phyloP scores from a whole-genome alignment of 2,113 vertebrate genomes.

The Urocolius indicus region DNA sequence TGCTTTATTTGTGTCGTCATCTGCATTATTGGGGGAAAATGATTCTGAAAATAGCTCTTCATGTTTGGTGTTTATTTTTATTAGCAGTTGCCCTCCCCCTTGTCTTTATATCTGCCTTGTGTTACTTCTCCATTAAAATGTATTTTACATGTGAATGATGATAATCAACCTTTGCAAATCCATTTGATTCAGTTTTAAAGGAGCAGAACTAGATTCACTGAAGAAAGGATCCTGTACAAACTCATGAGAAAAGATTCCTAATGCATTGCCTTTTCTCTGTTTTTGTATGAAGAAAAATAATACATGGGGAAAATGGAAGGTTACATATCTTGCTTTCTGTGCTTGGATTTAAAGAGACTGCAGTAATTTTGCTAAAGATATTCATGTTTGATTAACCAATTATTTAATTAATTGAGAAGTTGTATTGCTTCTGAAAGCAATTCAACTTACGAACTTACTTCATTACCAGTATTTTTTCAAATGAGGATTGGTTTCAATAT shows the following conservation, averaged over 20 bases:
- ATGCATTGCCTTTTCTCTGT: neutral
- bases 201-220: conserved; percentile 65
- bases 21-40: neutral
- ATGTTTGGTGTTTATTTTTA: neutral
- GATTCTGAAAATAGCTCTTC: neutral
- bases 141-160: conserved; percentile 53
- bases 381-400: neutral
- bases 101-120: neutral
- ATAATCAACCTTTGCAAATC: conserved; percentile 68
- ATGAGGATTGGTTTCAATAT: conserved; percentile 27
- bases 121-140: conserved; percentile 1
- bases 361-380: neutral
- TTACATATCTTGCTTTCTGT: neutral
- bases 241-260: neutral
- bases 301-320: neutral
- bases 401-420: neutral
- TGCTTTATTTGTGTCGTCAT: neutral
- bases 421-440: neutral
- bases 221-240: conserved; percentile 33
- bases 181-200: conserved; percentile 73
- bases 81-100: neutral
- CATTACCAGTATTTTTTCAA: conserved; percentile 16
- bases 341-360: neutral
- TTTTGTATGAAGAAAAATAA: neutral
- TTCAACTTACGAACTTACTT: neutral